Base-by-base conservation (phyloP, 1,140 invertebrate species). In the Eriosoma lanigerum region DNA sequence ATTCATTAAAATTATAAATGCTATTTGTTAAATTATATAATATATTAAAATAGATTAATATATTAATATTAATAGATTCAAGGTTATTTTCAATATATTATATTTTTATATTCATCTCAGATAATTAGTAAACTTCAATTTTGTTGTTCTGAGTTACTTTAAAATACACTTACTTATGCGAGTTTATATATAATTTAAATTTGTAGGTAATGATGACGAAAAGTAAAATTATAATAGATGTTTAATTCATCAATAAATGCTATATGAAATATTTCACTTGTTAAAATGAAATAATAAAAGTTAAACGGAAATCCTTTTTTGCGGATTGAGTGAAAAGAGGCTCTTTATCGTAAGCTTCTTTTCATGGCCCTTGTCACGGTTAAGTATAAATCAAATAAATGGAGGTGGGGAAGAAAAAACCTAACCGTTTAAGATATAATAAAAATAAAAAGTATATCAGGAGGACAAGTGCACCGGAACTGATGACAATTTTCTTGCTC, bases 401-500 rank as follows among this genome's bases (percentile, higher is more conserved):
- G 54, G 38, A 56, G 29, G 21, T 32, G 19, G 52, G 48, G 29
- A 56, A 56, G 64, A 58, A 48, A 78, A 78, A 48, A 21, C 26
- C 24, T 13, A 62, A 60, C 73, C 73, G 54, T 76, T 76, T 76
- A 78, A 78, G 17, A 58, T 29, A 56, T 78, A 78, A 46, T 60
- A 78, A 62, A 60, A 78, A 38, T 44, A 9, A 60, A 50, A 56
- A n/a, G 56, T 48, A 78, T 52, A 78, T 78, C 32, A 26, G 44
- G 9, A 60, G 17, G 21, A 21, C 24, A 29, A 62, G 75, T 62
- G 56, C 75, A 46, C 75, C 75, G 75, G 75, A 78, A 78, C 75
- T 78, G 75, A 62, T 78, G 75, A 60, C 75, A 78, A 78, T 78
- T 78, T 78, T 78, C 75, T 60, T 48, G 24, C 54, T 78, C 44